Percentiles rank a stretch among this genome's conserved stretches.
These are phyloP conservation scores for Apis laboriosa DNA, from an alignment of 1,140 invertebrate genomes.

Conservation along the genomic window DNA sequence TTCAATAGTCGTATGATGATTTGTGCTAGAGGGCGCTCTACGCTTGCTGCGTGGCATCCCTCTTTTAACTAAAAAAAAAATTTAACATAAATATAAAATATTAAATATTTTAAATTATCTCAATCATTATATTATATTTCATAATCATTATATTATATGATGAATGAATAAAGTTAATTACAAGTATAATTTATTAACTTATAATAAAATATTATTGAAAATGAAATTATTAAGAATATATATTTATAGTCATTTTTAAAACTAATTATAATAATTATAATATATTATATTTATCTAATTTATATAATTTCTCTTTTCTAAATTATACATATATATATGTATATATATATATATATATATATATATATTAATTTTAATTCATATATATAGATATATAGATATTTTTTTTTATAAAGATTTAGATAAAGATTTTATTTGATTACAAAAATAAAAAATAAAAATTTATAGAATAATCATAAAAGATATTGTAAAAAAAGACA, in stretches of 20 bases:
- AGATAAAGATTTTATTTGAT: conserved; percentile 7
- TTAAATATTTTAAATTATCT: not conserved
- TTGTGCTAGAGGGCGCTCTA: conserved; percentile 79
- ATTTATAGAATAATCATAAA: not conserved
- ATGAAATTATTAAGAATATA: not conserved
- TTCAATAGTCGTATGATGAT: conserved; percentile 73
- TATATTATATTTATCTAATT: not conserved
- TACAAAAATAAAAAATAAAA: not conserved
- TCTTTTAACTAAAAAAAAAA: conserved; percentile 63
- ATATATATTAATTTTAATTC: too few species aligned
- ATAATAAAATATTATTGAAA: not conserved
- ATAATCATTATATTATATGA: not conserved
- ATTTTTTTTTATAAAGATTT: not conserved
- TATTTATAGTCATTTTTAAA: not conserved
- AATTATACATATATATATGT: not conserved
- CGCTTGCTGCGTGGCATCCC: conserved; percentile 81
- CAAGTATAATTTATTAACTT: not conserved
- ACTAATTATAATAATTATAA: not conserved
- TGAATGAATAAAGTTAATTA: not conserved
- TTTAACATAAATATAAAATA: not conserved
- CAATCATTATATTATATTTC: not conserved
- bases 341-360: not conserved
- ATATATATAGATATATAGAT: not conserved
- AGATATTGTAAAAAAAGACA: conserved; percentile 3
- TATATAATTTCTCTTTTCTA: too few species aligned